Conservation (phyloP, 2,113 vertebrate species). For the Meleagris gallopavo region DNA sequence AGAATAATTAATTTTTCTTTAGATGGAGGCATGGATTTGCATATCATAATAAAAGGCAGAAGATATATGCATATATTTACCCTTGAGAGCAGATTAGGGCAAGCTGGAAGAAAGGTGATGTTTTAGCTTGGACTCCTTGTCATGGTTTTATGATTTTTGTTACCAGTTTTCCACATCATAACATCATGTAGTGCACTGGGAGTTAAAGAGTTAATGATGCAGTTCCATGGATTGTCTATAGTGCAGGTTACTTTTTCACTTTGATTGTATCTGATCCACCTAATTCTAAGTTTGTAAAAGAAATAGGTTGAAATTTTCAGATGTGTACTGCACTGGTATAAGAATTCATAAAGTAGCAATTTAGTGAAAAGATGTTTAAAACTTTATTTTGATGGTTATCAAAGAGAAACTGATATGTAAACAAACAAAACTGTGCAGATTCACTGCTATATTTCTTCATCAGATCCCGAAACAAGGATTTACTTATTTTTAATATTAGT, state of each 20-base stretch:
- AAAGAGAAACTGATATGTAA: not conserved
- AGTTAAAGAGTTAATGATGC: too few relatives aligned
- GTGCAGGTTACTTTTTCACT: not conserved
- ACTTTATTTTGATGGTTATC: not conserved
- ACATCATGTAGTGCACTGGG: too few relatives aligned
- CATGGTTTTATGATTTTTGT: too few relatives aligned
- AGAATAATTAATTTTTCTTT: not conserved
- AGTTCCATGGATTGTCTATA: too few relatives aligned
- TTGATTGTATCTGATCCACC: not conserved
- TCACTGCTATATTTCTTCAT: not conserved
- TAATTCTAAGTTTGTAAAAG: not conserved
- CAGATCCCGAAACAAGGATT: not conserved
- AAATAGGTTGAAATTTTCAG: not conserved
- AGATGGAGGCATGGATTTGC: rapidly evolving
- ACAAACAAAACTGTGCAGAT: not conserved
- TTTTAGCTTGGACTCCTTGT: not conserved
- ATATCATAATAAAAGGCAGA: rapidly evolving
- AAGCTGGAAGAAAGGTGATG: not conserved
- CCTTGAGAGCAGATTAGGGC: not conserved
- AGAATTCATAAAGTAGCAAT: not conserved
- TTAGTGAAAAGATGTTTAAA: not conserved
- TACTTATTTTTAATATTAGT: not conserved
- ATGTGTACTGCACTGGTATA: not conserved
- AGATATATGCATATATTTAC: not conserved
- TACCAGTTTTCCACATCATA: too few relatives aligned